Percentiles rank a stretch among this genome's conserved stretches.
Evolutionary conservation across 2,113 vertebrate genomes (phyloP).

Genomic region (Scartelaos histophorus): DNA sequence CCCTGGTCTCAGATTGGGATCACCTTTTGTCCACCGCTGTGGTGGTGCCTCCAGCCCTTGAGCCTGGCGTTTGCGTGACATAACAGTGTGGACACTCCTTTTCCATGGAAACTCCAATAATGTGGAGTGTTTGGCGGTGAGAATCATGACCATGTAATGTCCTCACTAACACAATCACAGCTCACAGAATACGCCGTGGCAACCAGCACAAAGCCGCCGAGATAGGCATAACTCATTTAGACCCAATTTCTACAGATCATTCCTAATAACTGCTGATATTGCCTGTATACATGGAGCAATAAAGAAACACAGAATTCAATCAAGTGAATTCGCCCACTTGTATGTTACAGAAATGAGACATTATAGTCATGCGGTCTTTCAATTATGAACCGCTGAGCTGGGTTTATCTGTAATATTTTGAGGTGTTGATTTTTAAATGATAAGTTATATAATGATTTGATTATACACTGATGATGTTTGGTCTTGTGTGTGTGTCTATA

Average conservation of each 20-base stretch:
- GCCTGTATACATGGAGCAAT: constrained; percentile 40
- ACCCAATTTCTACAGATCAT: constrained; percentile 45
- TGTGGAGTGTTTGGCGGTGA: constrained; percentile 8
- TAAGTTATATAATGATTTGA: constrained; percentile 64
- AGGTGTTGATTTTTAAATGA: constrained; percentile 61
- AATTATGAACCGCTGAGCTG: constrained; percentile 42
- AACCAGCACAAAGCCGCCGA: constrained; percentile 32
- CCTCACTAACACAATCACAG: constrained; percentile 42
- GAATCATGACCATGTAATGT: constrained; percentile 51
- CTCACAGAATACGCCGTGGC: constrained; percentile 26
- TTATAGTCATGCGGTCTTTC: constrained; percentile 49
- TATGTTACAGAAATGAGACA: constrained; percentile 48
- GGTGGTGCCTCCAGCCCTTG: constrained; percentile 23
- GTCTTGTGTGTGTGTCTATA: constrained; percentile 40
- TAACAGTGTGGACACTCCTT: constrained; percentile 45
- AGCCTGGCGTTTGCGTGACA: constrained; percentile 32
- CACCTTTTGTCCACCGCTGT: constrained; percentile 13
- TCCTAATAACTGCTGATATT: constrained; percentile 60
- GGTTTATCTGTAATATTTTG: constrained; percentile 70
- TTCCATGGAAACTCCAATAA: constrained; percentile 63
- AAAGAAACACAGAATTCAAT: constrained; percentile 56
- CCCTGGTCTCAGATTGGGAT: too few relatives aligned
- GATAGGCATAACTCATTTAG: constrained; percentile 36
- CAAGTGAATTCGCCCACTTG: constrained; percentile 55
- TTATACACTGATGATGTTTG: constrained; percentile 63